Conservation (phyloP, 1,140 invertebrate genomes). For the Rhopalosiphum padi region DNA sequence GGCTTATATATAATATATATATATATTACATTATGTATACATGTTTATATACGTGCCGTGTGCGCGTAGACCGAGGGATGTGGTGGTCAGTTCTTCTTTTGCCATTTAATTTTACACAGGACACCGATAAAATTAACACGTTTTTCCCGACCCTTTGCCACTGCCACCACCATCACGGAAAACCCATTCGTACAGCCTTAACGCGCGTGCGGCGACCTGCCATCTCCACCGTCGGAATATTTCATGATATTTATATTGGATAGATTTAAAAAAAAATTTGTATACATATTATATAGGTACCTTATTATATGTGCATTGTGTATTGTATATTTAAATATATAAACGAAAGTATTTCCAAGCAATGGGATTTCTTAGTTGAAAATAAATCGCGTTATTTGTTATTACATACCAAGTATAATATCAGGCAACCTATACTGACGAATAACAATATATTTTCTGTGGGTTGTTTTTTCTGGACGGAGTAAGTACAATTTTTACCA, state of each 20-base stretch:
- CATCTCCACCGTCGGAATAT: not conserved
- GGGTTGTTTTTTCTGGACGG: too few relatives aligned
- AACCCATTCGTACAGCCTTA: not conserved
- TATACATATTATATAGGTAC: too few relatives aligned
- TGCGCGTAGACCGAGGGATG: not conserved
- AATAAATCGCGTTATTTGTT: too few relatives aligned
- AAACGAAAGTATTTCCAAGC: not conserved
- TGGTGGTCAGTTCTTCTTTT: conserved; percentile 47
- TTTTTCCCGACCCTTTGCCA: not conserved
- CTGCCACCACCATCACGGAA: not conserved
- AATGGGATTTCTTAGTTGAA: too few relatives aligned
- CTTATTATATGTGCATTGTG: not conserved
- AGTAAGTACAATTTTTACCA: too few relatives aligned
- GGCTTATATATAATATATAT: not conserved
- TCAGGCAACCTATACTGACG: too few relatives aligned
- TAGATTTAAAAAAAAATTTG: not conserved
- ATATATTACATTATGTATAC: conserved; percentile 1
- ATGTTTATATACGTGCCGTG: conserved; percentile 2
- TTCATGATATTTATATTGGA: not conserved
- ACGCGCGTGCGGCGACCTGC: not conserved
- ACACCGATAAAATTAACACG: conserved; percentile 54
- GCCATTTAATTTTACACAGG: conserved; percentile 47
- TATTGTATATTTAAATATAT: not conserved
- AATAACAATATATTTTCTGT: too few relatives aligned
- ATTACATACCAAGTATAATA: too few relatives aligned